Base-by-base conservation (phyloP, 2,888 invertebrate species). In the Pristionchus fissidentatus region DNA sequence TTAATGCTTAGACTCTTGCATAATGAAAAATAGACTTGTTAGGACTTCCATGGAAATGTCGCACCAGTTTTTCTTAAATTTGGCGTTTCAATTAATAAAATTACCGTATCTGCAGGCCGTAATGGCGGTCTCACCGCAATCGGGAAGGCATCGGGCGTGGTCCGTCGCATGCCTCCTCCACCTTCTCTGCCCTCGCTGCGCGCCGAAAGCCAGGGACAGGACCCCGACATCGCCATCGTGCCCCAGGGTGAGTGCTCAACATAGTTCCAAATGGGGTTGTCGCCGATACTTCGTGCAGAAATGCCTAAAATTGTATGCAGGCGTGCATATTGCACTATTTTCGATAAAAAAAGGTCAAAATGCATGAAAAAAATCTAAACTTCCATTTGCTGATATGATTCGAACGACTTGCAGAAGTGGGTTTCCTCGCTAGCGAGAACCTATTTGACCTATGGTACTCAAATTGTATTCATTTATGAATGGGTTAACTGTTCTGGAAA, bases 141-240 rank as follows among this genome's bases (percentile, higher is more conserved):
- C 95, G 98, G 98, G 94, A 98, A 98, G 95, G 96, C 98, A 94
- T 96, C 96, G 94, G 96, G 96, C 94, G 96, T 97, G 82, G 92
- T 93, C 93, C 96, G 98, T 94, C 96, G 98, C 94, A 97, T 98
- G 94, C 94, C 94, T 87, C 94, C 94, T 89, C 98, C 98, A 94
- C 97, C 97, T 93, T 97, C 98, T 95, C 95, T 98, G 94, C 98
- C 98, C 93, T 98, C 98, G 95, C 94, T 98, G 94, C 98, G 97
- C 95, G 97, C 97, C 93, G 98, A 99, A 95, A 95, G 95, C 93
- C 95, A 93, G 85, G 91, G 92, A 84, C 95, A 95, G 94, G 95
- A 95, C 93, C 95, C 95, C 92, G 95, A 95, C 92, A 95, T 95
- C 91, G 95, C 95, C 93, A 94, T 96, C 93, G 95, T 96, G 93